Conservation (phyloP, 2,113 vertebrate genomes). For the Narcine bancroftii region DNA sequence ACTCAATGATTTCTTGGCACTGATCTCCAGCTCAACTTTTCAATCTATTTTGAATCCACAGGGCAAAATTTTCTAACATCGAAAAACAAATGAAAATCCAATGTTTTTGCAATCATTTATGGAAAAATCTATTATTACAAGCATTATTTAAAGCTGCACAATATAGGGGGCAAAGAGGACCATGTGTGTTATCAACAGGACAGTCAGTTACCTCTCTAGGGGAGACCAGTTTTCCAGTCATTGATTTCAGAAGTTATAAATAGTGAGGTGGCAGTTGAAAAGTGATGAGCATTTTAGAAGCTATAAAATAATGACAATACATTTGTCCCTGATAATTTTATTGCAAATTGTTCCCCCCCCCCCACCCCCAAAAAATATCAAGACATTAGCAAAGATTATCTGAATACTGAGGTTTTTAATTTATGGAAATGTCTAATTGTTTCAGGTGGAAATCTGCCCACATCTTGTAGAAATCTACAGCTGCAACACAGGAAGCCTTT, state of each 20-base stretch:
- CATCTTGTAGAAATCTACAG: background rate
- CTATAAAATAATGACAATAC: background rate
- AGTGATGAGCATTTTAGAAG: background rate
- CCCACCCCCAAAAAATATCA: background rate
- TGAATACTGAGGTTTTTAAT: background rate
- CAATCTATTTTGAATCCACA: background rate
- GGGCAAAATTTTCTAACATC: background rate
- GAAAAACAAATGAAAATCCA: background rate
- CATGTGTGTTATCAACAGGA: background rate
- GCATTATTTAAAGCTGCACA: background rate
- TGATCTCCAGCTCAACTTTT: background rate
- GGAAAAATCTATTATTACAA: background rate
- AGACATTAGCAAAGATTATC: background rate
- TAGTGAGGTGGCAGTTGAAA: background rate
- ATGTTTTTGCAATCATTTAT: background rate
- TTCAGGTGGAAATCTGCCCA: background rate
- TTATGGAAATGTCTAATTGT: background rate
- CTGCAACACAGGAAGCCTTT: slow-evolving; percentile 15
- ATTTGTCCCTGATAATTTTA: background rate
- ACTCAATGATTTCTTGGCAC: no score
- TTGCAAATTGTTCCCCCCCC: background rate
- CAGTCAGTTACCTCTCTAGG: background rate
- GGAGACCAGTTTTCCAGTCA: background rate
- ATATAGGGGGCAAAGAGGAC: background rate
- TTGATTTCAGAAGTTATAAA: background rate